These are phyloP conservation scores for Poeciliopsis presidionis DNA, from an alignment of 2,797 vertebrate species.

Conservation along the genomic window DNA sequence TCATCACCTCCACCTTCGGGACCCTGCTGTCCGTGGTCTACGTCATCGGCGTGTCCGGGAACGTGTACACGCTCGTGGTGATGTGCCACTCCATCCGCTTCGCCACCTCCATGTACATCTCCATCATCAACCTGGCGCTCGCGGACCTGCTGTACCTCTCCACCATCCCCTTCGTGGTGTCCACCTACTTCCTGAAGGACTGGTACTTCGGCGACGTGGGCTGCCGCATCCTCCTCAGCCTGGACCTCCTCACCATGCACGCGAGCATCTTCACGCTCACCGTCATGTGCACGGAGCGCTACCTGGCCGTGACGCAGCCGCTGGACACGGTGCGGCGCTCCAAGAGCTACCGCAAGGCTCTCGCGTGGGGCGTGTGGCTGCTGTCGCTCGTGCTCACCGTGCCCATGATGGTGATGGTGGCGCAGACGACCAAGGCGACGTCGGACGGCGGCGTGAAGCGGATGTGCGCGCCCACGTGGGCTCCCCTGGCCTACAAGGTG, in stretches of 20 bases:
- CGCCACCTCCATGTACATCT: slow-evolving; percentile 90
- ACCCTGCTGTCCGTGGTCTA: slow-evolving; percentile 88
- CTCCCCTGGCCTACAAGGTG: slow-evolving; percentile 85
- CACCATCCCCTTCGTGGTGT: slow-evolving; percentile 92
- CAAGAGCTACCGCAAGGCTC: slow-evolving; percentile 84
- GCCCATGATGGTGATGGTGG: slow-evolving; percentile 91
- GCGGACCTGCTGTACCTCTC: slow-evolving; percentile 93
- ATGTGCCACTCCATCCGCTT: slow-evolving; percentile 91
- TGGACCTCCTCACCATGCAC: slow-evolving; percentile 96
- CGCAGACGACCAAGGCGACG: slow-evolving; percentile 77
- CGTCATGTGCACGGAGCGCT: slow-evolving; percentile 91
- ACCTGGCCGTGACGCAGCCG: slow-evolving; percentile 89
- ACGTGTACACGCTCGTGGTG: slow-evolving; percentile 90
- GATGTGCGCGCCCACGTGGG: slow-evolving; percentile 89
- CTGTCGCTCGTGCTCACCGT: slow-evolving; percentile 86
- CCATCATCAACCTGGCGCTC: slow-evolving; percentile 91
- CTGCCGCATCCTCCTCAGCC: slow-evolving; percentile 89
- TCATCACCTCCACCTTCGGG: slow-evolving; percentile 88
- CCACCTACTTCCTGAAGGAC: slow-evolving; percentile 92
- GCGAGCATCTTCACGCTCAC: slow-evolving; percentile 94
- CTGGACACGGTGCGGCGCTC: slow-evolving; percentile 86
- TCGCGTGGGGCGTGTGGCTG: slow-evolving; percentile 87
- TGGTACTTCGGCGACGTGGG: slow-evolving; percentile 93
- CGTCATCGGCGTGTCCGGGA: slow-evolving; percentile 87
- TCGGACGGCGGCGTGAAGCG: slow-evolving; percentile 83